phyloP scores from a whole-genome alignment of 64 coral and sea anemone genomes.

The Anthopleura sola region DNA sequence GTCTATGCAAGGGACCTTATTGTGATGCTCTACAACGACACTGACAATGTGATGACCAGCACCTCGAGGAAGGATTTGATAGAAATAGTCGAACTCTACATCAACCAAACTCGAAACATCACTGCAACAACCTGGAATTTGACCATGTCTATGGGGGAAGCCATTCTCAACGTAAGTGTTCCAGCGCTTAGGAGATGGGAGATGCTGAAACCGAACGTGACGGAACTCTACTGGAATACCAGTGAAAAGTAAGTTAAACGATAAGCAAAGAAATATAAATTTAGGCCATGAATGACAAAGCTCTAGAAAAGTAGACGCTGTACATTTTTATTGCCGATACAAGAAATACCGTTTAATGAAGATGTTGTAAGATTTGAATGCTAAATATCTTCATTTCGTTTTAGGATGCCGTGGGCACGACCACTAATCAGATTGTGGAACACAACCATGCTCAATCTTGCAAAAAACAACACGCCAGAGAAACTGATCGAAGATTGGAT shows the following conservation, averaged over 20 bases:
- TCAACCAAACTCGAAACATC: slow-evolving; percentile 37
- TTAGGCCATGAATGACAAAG: too few relatives aligned
- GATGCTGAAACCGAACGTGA: slow-evolving; percentile 24
- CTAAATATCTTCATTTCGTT: background rate
- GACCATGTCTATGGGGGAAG: slow-evolving; percentile 39
- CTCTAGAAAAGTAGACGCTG: too few relatives aligned
- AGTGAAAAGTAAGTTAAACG: slow-evolving; percentile 42
- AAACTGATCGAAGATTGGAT: slow-evolving; percentile 30
- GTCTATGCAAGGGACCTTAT: slow-evolving; percentile 44
- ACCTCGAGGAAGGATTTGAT: slow-evolving; percentile 33
- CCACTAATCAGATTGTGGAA: slow-evolving; percentile 55
- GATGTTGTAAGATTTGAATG: background rate
- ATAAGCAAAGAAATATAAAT: too few relatives aligned
- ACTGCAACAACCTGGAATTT: slow-evolving; percentile 33
- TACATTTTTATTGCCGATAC: too few relatives aligned
- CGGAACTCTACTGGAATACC: slow-evolving; percentile 49
- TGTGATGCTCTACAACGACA: slow-evolving; percentile 60
- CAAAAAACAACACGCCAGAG: slow-evolving; percentile 59
- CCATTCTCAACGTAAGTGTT: slow-evolving; percentile 27
- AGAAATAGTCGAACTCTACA: slow-evolving; percentile 52
- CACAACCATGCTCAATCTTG: slow-evolving; percentile 45
- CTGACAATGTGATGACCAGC: slow-evolving; percentile 47
- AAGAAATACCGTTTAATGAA: too few relatives aligned
- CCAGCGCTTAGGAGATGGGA: slow-evolving; percentile 50
- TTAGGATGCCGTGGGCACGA: slow-evolving; percentile 69